Evolutionary conservation across 2,797 vertebrate genomes (phyloP).

Genomic region (Sebastes alutus): DNA sequence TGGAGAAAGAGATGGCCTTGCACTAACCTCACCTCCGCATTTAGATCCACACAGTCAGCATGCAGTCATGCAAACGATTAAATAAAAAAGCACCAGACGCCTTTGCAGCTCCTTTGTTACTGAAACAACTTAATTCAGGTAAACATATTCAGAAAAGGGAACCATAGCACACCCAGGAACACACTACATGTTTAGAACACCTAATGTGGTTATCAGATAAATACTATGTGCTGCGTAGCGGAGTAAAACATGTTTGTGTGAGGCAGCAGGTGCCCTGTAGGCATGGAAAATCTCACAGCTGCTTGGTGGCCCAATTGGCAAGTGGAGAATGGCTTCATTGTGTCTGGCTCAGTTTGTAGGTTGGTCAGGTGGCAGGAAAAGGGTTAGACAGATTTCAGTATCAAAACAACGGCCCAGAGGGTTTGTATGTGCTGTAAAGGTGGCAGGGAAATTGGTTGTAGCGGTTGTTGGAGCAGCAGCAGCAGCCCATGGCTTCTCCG

Average conservation of each 20-base stretch:
- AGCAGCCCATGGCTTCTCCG: slow-evolving; percentile 16
- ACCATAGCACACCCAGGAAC: neutral
- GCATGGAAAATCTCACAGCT: slow-evolving; percentile 35
- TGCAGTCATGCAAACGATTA: neutral
- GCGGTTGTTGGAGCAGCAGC: neutral
- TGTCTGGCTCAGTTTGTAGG: slow-evolving; percentile 23
- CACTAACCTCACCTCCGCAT: slow-evolving; percentile 70
- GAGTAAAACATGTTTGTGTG: slow-evolving; percentile 17
- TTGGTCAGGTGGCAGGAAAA: slow-evolving; percentile 63
- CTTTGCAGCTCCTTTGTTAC: neutral
- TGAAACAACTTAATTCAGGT: slow-evolving; percentile 1
- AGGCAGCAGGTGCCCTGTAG: slow-evolving; percentile 42
- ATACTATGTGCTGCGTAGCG: neutral
- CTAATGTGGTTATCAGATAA: neutral
- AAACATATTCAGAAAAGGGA: neutral
- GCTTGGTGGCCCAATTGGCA: slow-evolving; percentile 50
- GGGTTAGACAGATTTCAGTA: slow-evolving; percentile 27
- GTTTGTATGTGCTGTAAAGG: slow-evolving; percentile 26
- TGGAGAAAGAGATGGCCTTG: slow-evolving; percentile 70
- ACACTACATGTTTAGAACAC: neutral
- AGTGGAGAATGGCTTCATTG: slow-evolving; percentile 51
- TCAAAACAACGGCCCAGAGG: slow-evolving; percentile 33
- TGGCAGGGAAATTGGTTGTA: slow-evolving; percentile 3
- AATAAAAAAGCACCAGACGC: slow-evolving; percentile 5
- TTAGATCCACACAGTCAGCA: slow-evolving; percentile 68